These are phyloP conservation scores for Thomomys bottae DNA, from an alignment of 2,113 vertebrate genomes.

Conservation along the genomic window DNA sequence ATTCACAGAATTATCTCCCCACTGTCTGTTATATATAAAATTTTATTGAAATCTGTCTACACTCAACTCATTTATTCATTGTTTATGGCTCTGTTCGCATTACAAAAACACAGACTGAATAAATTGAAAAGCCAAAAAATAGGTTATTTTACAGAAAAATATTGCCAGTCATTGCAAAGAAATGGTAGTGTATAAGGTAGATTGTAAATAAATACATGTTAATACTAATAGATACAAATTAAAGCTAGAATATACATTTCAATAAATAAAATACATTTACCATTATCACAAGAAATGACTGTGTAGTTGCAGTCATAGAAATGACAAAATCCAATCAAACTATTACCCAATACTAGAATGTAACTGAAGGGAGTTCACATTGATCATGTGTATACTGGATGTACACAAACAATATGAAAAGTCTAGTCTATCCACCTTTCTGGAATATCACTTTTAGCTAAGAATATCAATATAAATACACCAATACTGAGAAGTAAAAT, in stretches of 20 bases:
- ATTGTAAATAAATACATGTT: neutral
- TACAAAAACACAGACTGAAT: neutral
- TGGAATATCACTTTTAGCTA: neutral
- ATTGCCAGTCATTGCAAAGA: neutral
- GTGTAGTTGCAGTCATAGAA: neutral
- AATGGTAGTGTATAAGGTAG: neutral
- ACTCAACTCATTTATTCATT: neutral
- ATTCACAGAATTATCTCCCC: neutral
- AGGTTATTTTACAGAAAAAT: neutral
- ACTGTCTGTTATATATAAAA: neutral
- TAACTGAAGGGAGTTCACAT: neutral
- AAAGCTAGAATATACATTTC: neutral
- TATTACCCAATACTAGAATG: neutral
- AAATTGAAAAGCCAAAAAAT: neutral
- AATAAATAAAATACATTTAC: constrained; percentile 5
- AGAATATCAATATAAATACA: neutral
- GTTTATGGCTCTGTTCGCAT: neutral
- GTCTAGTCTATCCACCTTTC: neutral
- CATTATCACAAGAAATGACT: neutral
- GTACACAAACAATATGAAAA: neutral
- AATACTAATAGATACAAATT: constrained; percentile 9
- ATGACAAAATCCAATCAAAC: neutral
- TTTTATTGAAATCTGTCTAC: neutral
- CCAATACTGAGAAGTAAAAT: neutral
- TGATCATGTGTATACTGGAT: neutral